A percentile compares a stretch with the other conserved stretches of the same genome.
phyloP scores from a whole-genome alignment of 2,113 vertebrate genomes.

The Erpornis zantholeuca region DNA sequence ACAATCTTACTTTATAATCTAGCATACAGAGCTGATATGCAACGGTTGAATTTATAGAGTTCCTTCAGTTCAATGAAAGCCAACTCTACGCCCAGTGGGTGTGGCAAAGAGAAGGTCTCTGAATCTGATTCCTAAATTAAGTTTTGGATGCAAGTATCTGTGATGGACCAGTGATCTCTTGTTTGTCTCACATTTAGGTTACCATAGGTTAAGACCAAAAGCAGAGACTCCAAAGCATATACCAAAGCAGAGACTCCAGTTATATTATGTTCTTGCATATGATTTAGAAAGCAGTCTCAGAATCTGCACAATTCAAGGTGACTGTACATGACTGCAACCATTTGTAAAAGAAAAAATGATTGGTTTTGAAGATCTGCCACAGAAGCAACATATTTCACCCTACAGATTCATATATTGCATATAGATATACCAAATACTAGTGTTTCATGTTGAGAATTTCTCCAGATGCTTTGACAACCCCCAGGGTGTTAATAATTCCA shows the following conservation, averaged over 20 bases:
- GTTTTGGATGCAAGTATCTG: not conserved
- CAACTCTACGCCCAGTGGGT: not conserved
- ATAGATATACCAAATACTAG: not conserved
- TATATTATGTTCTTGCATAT: not conserved
- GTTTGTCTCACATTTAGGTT: not conserved
- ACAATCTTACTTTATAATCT: no score
- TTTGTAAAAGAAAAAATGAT: not conserved
- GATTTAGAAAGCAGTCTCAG: not conserved
- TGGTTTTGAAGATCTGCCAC: not conserved
- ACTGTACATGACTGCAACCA: not conserved
- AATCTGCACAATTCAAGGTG: not conserved
- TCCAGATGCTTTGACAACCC: not conserved
- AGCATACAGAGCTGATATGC: not conserved
- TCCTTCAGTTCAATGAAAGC: not conserved
- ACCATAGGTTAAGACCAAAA: not conserved
- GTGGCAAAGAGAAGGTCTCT: not conserved
- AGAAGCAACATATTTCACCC: not conserved
- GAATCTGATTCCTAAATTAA: not conserved
- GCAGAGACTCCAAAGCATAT: not conserved
- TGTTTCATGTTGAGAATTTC: not conserved
- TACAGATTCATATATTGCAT: not conserved
- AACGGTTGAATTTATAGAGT: not conserved
- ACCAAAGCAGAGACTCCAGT: not conserved
- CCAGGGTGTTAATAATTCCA: not conserved
- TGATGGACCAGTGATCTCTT: not conserved